Base-by-base conservation (phyloP, 1,140 invertebrate species). In the Calephelis nemesis region DNA sequence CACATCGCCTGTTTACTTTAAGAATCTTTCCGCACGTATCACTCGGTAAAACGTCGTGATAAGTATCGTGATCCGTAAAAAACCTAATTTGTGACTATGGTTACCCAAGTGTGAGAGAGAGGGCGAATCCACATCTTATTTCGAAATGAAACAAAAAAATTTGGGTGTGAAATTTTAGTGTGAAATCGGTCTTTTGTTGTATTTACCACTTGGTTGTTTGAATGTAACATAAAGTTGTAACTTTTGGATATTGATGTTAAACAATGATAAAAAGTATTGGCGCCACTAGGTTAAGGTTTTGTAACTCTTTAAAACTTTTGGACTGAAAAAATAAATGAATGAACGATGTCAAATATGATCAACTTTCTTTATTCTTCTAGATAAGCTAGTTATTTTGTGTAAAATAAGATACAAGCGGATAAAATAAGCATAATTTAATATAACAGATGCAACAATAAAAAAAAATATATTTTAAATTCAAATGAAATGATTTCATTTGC, bases 21-120 rank as follows among this genome's bases (percentile, higher is more conserved):
- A 68, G 72, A 71, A 82, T 81, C 81, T 76, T 81, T 50, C 79
- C 80, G 80, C 80, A 82, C 80, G 80, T 82, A 79, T 78, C 58
- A 60, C 66, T 70, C 66, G 65, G 71, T 63, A 75, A 75, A 60
- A 72, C 65, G 60, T 73, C 67, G 65, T 67, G 72, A 77, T 78
- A 73, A 71, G 74, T 54, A 70, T 82, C 78, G 74, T 82, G 80
- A 78, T 72, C 52, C 62, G 75, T 68, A 76, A 78, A 76, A 79
- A 78, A 74, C 74, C 62, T 74, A 70, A 71, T 77, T 74, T 76
- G 66, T 75, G 68, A 78, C 73, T 78, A 73, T 74, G 68, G 75
- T 79, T 73, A 62, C 69, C 63, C 67, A 66, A 62, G 71, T 67
- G 67, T n/a, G 67, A 73, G 9, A 49, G 67, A 63, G 71, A 73